phyloP scores from a whole-genome alignment of 2,113 vertebrate genomes.

The Amia ocellicauda region DNA sequence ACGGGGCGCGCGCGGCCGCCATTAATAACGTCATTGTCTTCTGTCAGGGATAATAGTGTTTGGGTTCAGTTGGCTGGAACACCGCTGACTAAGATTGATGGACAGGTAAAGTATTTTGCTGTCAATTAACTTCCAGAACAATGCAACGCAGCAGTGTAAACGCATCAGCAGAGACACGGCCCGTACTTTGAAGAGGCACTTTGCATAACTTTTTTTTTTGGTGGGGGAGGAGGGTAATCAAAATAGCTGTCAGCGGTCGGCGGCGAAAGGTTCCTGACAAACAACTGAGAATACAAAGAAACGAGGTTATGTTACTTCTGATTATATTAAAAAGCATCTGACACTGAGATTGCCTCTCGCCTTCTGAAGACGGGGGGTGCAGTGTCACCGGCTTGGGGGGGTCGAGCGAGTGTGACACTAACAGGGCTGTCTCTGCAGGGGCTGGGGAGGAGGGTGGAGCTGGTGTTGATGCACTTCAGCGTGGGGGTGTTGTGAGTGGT shows the following conservation, averaged over 20 bases:
- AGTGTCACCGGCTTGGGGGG: no score
- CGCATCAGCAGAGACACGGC: not conserved
- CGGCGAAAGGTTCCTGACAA: no score
- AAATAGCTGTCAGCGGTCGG: not conserved
- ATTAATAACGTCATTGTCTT: constrained; percentile 1
- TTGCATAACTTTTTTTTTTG: not conserved
- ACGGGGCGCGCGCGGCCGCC: not conserved
- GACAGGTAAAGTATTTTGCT: not conserved
- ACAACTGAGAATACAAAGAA: no score
- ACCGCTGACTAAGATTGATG: not conserved
- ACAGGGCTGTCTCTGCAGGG: no score
- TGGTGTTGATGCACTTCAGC: no score
- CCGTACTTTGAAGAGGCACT: not conserved
- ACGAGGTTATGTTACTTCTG: no score
- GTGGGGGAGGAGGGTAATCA: not conserved
- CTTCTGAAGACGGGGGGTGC: no score
- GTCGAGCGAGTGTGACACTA: no score
- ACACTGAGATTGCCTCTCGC: no score
- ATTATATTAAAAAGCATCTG: no score
- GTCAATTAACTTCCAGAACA: constrained; percentile 7
- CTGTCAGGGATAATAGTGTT: not conserved
- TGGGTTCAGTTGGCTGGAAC: constrained; percentile 1
- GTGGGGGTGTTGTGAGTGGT: no score
- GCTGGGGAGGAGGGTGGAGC: no score
- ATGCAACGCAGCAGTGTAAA: constrained; percentile 3